A percentile compares a stretch with the other conserved stretches of the same genome.
These are phyloP conservation scores for Ostrea denselamellosa DNA, from an alignment of 1,140 invertebrate genomes.

Conservation along the genomic window DNA sequence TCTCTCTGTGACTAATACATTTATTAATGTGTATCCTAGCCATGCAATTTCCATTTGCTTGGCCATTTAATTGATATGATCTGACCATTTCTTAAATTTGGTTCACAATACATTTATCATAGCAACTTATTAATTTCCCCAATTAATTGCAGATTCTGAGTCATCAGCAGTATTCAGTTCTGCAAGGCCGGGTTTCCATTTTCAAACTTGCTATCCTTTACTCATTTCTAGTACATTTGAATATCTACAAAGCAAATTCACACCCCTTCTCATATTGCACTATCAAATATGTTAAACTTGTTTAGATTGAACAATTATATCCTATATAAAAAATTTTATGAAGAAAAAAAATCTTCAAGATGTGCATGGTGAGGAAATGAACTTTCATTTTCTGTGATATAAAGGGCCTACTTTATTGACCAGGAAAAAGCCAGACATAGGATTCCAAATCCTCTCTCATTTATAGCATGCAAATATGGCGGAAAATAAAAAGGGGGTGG, in stretches of 20 bases:
- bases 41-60: conserved; percentile 7
- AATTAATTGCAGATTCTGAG: conserved; percentile 10
- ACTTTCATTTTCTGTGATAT: background rate
- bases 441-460: conserved; percentile 16
- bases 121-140: conserved; percentile 14
- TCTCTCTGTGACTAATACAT: background rate
- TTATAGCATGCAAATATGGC: conserved; percentile 32
- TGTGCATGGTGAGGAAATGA: background rate
- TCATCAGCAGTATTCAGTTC: background rate
- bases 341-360: background rate
- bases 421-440: background rate
- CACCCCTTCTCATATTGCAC: background rate
- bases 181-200: background rate
- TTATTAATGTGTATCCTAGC: background rate
- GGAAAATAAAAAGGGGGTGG: conserved; percentile 22
- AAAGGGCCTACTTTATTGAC: conserved; percentile 2
- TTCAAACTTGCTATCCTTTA: background rate
- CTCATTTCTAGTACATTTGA: background rate
- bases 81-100: conserved; percentile 25
- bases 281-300: background rate
- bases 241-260: background rate
- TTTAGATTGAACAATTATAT: background rate
- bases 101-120: conserved; percentile 25
- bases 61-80: conserved; percentile 39
- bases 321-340: background rate